Conservation (phyloP, 1,140 invertebrate species). For the Aphis craccivora region DNA sequence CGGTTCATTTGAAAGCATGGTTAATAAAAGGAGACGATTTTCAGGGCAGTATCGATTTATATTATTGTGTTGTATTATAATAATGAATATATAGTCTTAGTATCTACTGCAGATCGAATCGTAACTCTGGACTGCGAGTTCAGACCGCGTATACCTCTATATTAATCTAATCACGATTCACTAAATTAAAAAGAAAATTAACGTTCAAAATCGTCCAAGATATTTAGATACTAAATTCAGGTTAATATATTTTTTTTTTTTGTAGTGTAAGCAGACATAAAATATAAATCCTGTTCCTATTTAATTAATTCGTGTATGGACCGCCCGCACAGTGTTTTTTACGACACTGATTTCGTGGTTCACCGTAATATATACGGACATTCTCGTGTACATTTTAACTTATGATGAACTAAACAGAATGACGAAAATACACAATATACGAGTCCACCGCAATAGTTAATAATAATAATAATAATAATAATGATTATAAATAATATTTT, state of each 20-base stretch:
- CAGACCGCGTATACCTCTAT: not conserved
- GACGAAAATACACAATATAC: not conserved
- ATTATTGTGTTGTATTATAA: not conserved
- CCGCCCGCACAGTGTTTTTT: not conserved
- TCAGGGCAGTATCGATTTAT: not conserved
- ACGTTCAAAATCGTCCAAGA: not conserved
- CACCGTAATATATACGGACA: not conserved
- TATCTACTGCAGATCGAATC: not conserved
- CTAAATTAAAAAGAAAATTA: not conserved
- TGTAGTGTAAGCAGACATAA: not conserved
- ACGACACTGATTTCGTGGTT: not conserved
- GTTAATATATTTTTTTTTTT: not conserved
- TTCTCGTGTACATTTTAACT: not conserved
- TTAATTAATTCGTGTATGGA: not conserved
- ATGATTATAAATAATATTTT: not conserved
- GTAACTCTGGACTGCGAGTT: not conserved
- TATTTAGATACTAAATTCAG: not conserved
- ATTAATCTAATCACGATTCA: not conserved
- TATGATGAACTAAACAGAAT: not conserved
- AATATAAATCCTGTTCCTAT: not conserved
- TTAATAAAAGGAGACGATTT: no score
- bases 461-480: not conserved
- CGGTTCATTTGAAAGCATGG: no score
- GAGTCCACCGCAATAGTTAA: not conserved
- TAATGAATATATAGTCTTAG: not conserved